Base-by-base conservation (phyloP, 2,797 vertebrate genomes). In the Phylloscopus collybita region DNA sequence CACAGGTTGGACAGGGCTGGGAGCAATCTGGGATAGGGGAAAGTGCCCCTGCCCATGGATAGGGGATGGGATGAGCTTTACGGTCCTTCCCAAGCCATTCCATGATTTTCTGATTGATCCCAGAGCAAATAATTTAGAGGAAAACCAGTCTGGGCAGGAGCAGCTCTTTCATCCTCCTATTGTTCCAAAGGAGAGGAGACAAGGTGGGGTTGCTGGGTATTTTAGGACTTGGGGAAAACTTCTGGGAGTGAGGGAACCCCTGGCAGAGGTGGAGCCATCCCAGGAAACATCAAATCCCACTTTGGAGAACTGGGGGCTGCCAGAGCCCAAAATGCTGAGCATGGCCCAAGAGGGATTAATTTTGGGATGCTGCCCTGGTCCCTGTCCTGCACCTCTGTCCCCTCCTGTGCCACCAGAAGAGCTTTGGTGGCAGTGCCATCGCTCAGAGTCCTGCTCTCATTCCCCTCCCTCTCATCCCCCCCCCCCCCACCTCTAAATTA, bases 161-260 rank as follows among this genome's bases (percentile, higher is more conserved):
- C 25, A 65, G 17, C 50, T 54, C 15, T 38, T 62, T 25, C 45
- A 13, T 40, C 50, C n/a, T 27, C 17, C 27, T 1, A 0, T 27
- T 49, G 25, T 40, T 5, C 29, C 45, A 6, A 20, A 40, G 59
- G 40, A 4, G 13, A n/a, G 20, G 47, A 44, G 23, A 8, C 25
- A 19, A 1, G 1, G 19, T 3, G 59, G 26, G 2, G 3, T 38
- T 54, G 1, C 3, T 8, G 20, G 47, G 25, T 25, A 26, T 9
- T 7, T 29, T 7, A 14, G 67, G 86, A 23, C 13, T 5, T 27
- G 29, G 40, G 59, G 21, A 1, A 56, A 36, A n/a, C 3, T 36
- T 12, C 11, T 1, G 59, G 19, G 34, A 42, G 32, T 0, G 1
- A 4, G 8, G 49, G 40, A 42, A 72, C 11, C 19, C 34, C 51